Evolutionary conservation across 2,888 invertebrate genomes (phyloP).

Genomic region (Salticus scenicus): DNA sequence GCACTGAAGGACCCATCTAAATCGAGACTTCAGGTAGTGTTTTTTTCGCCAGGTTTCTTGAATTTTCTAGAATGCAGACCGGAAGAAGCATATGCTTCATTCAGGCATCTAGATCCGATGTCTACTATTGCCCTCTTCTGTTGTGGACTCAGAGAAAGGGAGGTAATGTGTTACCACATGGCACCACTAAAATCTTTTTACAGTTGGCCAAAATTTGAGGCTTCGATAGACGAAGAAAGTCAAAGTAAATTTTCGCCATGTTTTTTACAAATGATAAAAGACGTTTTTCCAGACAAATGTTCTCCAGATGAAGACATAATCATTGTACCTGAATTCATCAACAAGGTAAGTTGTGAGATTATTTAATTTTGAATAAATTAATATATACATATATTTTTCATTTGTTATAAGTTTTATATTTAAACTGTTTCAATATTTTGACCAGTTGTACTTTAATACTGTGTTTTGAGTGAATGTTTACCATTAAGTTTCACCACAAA

Average conservation of each 20-base stretch:
- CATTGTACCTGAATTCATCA: background rate
- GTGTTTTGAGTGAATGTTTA: no score
- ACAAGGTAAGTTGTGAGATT: background rate
- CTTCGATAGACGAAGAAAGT: background rate
- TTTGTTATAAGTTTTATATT: no score
- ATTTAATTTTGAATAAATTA: no score
- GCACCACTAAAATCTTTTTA: slow-evolving; percentile 29
- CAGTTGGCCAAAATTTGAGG: slow-evolving; percentile 38
- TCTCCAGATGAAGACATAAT: background rate
- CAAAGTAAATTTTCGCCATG: background rate
- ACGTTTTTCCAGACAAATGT: background rate
- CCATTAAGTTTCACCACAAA: no score
- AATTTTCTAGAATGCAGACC: slow-evolving; percentile 30
- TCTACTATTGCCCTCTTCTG: slow-evolving; percentile 38
- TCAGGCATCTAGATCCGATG: slow-evolving; percentile 9
- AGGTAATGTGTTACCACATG: slow-evolving; percentile 37
- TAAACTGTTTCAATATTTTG: no score
- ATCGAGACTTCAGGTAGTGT: slow-evolving; percentile 24
- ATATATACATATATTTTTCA: no score
- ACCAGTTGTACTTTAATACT: no score
- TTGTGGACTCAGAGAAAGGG: background rate
- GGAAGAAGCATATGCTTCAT: slow-evolving; percentile 23
- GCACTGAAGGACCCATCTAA: background rate
- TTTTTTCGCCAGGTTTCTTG: slow-evolving; percentile 44
- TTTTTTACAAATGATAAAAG: background rate